These are phyloP conservation scores for Dysdera silvatica DNA, from an alignment of 1,140 invertebrate species.

Conservation along the genomic window DNA sequence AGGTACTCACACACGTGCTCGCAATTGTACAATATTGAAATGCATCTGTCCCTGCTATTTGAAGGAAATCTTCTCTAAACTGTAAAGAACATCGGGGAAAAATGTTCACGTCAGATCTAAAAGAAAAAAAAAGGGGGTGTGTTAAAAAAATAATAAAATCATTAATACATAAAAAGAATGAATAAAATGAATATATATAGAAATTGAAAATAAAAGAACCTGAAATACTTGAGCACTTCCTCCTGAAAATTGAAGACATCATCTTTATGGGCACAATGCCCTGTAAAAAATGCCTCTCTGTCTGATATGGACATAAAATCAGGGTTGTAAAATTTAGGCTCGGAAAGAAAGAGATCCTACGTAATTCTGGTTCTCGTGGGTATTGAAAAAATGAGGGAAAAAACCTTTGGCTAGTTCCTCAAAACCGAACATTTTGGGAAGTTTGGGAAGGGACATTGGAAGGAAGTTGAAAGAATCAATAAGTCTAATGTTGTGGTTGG, in stretches of 20 bases:
- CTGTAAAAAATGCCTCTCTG: conserved; percentile 10
- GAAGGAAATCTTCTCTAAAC: too few species aligned
- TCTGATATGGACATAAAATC: conserved; percentile 7
- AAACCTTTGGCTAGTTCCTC: not conserved
- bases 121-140: not conserved
- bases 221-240: not conserved
- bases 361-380: not conserved
- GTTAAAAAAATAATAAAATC: too few species aligned
- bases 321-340: not conserved
- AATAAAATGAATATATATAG: not conserved
- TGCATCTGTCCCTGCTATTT: too few species aligned
- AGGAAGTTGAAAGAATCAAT: conserved; percentile 8
- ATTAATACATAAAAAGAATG: not conserved
- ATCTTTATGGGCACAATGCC: conserved; percentile 14
- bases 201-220: not conserved
- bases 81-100: too few species aligned
- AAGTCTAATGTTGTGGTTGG: not conserved
- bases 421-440: conserved; percentile 5
- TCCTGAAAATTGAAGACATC: not conserved
- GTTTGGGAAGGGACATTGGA: not conserved
- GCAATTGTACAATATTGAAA: too few species aligned
- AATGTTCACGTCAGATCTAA: too few species aligned
- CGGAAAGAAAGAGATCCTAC: not conserved
- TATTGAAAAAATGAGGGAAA: conserved; percentile 20
- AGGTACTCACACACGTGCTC: too few species aligned